Conservation (phyloP, 1,140 invertebrate genomes). For the Cardiocondyla obscurior region DNA sequence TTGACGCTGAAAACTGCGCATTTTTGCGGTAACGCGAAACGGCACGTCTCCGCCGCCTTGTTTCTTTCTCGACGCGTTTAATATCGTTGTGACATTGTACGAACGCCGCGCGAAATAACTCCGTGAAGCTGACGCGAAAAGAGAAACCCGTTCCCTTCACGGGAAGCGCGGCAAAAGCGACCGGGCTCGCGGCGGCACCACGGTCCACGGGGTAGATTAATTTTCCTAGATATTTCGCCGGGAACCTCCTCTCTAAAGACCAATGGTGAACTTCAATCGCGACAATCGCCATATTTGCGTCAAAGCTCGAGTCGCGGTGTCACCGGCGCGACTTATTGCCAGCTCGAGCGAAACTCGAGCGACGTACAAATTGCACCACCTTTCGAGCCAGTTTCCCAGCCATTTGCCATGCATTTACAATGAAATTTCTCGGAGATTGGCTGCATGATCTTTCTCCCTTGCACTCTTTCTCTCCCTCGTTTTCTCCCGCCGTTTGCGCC, state of each 20-base stretch:
- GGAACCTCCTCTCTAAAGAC: too few relatives aligned
- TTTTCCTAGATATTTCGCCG: neutral
- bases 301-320: neutral
- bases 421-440: constrained; percentile 11
- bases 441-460: neutral
- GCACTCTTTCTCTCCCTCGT: neutral
- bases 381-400: neutral
- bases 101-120: constrained; percentile 18
- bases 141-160: neutral
- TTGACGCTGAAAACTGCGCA: constrained; percentile 9
- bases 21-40: constrained; percentile 12
- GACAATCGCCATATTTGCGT: constrained; percentile 21
- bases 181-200: neutral
- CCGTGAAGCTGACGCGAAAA: neutral
- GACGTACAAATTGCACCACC: constrained; percentile 4
- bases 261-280: neutral
- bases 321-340: neutral
- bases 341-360: neutral
- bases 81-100: constrained; percentile 36
- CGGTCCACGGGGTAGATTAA: neutral
- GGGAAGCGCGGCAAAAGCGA: neutral
- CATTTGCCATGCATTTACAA: constrained; percentile 8
- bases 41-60: constrained; percentile 35
- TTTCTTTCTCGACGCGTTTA: neutral
- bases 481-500: neutral